These are phyloP conservation scores for Batillaria attramentaria DNA, from an alignment of 1,140 invertebrate genomes.

Conservation along the genomic window DNA sequence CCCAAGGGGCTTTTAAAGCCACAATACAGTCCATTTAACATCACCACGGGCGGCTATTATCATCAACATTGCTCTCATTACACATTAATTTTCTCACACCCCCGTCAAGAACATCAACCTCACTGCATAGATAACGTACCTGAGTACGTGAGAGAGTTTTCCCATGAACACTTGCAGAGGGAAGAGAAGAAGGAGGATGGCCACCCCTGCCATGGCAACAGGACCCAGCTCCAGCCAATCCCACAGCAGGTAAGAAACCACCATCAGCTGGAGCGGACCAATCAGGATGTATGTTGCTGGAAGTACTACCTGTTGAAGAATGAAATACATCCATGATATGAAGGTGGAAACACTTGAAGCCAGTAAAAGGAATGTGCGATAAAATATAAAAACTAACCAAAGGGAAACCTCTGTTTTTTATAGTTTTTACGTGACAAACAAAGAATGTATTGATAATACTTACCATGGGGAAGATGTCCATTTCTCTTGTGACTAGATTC, in stretches of 20 bases:
- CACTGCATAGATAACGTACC: conserved; percentile 30
- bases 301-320: conserved; percentile 60
- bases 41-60: no score
- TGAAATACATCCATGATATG: neutral
- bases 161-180: conserved; percentile 85
- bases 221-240: conserved; percentile 77
- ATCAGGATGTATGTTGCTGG: conserved; percentile 73
- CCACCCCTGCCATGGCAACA: conserved; percentile 82
- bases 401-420: no score
- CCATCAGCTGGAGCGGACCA: conserved; percentile 80
- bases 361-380: no score
- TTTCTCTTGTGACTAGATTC: conserved; percentile 47
- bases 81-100: no score
- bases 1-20: no score
- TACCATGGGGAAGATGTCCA: conserved; percentile 52
- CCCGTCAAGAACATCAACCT: no score
- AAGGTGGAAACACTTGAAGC: no score
- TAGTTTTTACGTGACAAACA: no score
- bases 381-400: no score
- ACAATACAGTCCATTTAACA: no score
- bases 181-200: conserved; percentile 82
- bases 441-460: no score
- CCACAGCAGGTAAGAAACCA: conserved; percentile 83
- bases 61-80: no score
- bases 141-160: conserved; percentile 79